phyloP scores from a whole-genome alignment of 2,113 vertebrate species.

The Emydura subglobosa region DNA sequence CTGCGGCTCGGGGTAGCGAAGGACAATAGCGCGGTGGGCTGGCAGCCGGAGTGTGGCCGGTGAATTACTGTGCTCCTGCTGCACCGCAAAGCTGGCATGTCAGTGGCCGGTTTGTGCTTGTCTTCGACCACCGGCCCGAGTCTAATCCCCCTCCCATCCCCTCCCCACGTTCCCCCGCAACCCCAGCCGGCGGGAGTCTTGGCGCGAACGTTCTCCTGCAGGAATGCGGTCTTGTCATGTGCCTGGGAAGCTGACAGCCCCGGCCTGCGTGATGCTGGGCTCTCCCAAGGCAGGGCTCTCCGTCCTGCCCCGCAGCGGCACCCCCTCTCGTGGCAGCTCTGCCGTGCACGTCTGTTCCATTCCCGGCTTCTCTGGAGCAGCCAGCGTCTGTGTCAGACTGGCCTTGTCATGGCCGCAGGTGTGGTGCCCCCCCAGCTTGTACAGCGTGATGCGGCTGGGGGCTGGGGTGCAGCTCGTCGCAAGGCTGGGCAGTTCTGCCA shows the following conservation, averaged over 20 bases:
- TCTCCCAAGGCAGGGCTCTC: neutral
- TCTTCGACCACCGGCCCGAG: neutral
- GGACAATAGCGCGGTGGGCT: neutral
- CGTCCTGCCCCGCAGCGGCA: neutral
- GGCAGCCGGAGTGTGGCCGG: no score
- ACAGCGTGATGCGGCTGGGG: no score
- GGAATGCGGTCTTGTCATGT: neutral
- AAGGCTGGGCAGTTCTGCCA: neutral
- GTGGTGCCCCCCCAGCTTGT: no score
- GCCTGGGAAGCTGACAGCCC: neutral
- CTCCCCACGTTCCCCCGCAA: neutral
- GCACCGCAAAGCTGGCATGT: no score
- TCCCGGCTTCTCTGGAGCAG: neutral
- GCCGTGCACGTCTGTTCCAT: neutral
- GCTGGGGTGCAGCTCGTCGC: neutral
- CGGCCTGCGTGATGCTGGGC: neutral
- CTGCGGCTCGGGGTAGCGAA: no score
- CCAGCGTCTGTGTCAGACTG: neutral
- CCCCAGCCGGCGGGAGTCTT: neutral
- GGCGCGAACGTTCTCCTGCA: neutral
- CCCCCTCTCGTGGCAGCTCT: neutral
- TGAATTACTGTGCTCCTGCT: no score
- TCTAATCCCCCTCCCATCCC: neutral
- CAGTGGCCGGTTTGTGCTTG: neutral
- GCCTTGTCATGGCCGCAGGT: neutral